Percentiles rank a stretch among this genome's conserved stretches.
phyloP scores from a whole-genome alignment of 2,888 invertebrate genomes.

The Caenorhabditis angaria region DNA sequence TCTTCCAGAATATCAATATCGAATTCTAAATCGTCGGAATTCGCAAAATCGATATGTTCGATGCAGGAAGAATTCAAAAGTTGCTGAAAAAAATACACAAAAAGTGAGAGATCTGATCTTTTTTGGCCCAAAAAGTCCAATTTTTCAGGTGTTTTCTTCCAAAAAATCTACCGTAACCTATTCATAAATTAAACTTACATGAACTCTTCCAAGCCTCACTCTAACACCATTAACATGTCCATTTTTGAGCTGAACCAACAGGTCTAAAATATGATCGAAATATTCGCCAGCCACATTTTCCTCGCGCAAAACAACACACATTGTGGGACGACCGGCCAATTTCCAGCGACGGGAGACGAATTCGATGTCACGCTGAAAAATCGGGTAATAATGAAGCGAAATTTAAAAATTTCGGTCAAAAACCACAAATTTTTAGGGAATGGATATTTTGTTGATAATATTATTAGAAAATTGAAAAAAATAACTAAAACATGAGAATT shows the following conservation, averaged over 20 bases:
- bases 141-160: no score
- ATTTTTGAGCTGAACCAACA: slow-evolving; percentile 94
- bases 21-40: slow-evolving; percentile 75
- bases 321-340: slow-evolving; percentile 93
- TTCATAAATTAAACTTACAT: no score
- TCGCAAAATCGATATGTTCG: slow-evolving; percentile 94
- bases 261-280: slow-evolving; percentile 93
- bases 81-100: slow-evolving; percentile 80
- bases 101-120: no score
- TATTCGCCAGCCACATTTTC: slow-evolving; percentile 83
- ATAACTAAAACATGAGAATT: no score
- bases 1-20: slow-evolving; percentile 66
- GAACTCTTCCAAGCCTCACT: slow-evolving; percentile 85
- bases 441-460: no score
- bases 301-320: slow-evolving; percentile 91
- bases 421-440: no score
- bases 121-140: no score
- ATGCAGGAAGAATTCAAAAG: slow-evolving; percentile 96
- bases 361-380: slow-evolving; percentile 84
- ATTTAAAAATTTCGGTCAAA: no score
- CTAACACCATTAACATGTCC: slow-evolving; percentile 95
- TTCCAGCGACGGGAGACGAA: slow-evolving; percentile 98
- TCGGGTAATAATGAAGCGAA: no score
- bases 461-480: no score
- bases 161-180: no score